Conservation (phyloP, 1,140 invertebrate species). For the Bombus huntii region DNA sequence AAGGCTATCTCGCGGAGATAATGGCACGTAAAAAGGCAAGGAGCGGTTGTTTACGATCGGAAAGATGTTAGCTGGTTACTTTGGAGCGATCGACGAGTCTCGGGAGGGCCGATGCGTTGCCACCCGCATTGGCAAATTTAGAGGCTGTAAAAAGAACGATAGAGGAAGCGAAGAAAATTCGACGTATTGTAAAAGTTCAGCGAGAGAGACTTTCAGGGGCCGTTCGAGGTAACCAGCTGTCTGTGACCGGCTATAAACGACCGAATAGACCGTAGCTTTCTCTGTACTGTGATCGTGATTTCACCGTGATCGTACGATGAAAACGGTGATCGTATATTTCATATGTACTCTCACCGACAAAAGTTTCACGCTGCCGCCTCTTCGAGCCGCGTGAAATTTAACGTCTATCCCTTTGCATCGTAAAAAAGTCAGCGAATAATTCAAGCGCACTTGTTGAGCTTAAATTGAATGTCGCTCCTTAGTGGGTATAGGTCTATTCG, state of each 20-base stretch:
- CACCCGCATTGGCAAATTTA: constrained; percentile 58
- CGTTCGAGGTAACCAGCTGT: constrained; percentile 56
- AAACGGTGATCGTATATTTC: constrained; percentile 64
- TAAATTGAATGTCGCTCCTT: not conserved
- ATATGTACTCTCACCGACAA: constrained; percentile 43
- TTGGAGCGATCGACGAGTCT: constrained; percentile 24
- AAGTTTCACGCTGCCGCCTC: not conserved
- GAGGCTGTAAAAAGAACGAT: constrained; percentile 61
- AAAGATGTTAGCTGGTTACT: constrained; percentile 25
- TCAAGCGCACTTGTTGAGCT: constrained; percentile 14
- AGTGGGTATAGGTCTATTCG: not conserved
- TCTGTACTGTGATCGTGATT: constrained; percentile 59
- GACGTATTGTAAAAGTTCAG: constrained; percentile 52
- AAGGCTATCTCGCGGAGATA: not conserved
- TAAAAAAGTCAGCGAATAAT: constrained; percentile 1
- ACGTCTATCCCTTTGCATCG: not conserved
- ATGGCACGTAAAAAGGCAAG: constrained; percentile 23
- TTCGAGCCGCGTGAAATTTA: constrained; percentile 1
- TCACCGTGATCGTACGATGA: constrained; percentile 65
- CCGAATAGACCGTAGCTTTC: constrained; percentile 63
- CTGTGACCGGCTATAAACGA: constrained; percentile 59
- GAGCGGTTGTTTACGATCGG: constrained; percentile 44
- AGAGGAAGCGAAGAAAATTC: not conserved
- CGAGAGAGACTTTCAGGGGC: constrained; percentile 1
- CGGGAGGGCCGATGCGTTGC: constrained; percentile 24